Evolutionary conservation across 2,888 invertebrate genomes (phyloP), one percentile per base, ranked within the genome.

Genomic region (Sturmia bella): DNA sequence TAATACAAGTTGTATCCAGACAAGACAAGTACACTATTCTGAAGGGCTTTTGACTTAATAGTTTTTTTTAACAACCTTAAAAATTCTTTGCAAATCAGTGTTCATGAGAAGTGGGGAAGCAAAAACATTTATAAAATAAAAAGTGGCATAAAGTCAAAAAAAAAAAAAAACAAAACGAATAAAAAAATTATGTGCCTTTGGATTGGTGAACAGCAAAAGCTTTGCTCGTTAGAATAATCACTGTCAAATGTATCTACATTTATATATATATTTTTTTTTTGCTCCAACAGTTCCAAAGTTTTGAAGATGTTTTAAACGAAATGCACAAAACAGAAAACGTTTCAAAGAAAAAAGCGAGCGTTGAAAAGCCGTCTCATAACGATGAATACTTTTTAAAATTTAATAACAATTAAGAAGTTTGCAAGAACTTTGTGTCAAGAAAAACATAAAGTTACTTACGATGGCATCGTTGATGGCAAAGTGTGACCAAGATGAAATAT

Each of bases 1-100:
- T 21, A 66, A 64, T 72, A 48, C 32, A 32, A 32, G 32, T 32
- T 32, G 56, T 50, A 66, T 66, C 52, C 72, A 57, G 72, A 57
- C 76, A 76, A 50, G 57, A 57, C 64, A 79, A 79, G 72, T 59
- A 73, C 66, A 68, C 72, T 78, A 27, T 43, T 45, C 52, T 78
- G 52, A 57, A 73, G 78, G 37, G 78, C 78, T 79, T 79, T 79
- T 79, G 78, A 79, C 78, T 79, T 59, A 59, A 66, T 79, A 54
- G 52, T 73, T 72, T 73, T 45, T 32, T 45, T 12, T 45, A 79
- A 73, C 57, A 73, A 41, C 19, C 59, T 66, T 27, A 45, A 37
- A 66, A 59, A 59, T 48, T 72, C 43, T 50, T 17, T 13, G 63
- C 63, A 56, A 13, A 57, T 66, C 57, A 57, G 59, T 56, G 13